Percentiles rank a stretch among this genome's conserved stretches.
These are phyloP conservation scores for Ridgeia piscesae DNA, from an alignment of 1,140 invertebrate genomes.

Conservation along the genomic window DNA sequence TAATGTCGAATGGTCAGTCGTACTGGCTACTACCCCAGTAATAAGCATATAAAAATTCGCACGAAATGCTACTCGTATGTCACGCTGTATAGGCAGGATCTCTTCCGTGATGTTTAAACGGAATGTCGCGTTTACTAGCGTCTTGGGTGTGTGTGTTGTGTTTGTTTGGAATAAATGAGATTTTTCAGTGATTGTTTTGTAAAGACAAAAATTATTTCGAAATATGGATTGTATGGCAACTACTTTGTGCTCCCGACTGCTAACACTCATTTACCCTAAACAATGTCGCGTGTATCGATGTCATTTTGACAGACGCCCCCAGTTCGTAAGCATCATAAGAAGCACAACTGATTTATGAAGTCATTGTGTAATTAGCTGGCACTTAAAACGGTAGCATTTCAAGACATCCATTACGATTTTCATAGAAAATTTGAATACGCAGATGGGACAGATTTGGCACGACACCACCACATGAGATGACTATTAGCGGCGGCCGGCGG, in stretches of 20 bases:
- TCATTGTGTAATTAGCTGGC: too few species aligned
- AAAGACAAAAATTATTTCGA: not conserved
- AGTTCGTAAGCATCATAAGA: too few species aligned
- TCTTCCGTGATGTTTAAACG: not conserved
- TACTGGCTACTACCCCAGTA: not conserved
- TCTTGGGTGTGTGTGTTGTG: not conserved
- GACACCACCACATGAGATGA: too few species aligned
- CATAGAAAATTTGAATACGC: too few species aligned
- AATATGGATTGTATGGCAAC: not conserved
- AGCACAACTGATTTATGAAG: too few species aligned
- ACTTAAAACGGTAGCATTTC: too few species aligned
- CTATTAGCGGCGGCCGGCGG: too few species aligned
- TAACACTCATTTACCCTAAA: not conserved
- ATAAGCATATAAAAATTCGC: not conserved
- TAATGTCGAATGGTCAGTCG: not conserved
- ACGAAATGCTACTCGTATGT: not conserved
- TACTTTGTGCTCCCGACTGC: not conserved
- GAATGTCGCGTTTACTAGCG: not conserved
- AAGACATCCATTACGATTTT: too few species aligned
- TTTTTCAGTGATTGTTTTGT: not conserved
- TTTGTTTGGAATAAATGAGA: not conserved
- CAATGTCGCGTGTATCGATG: not conserved
- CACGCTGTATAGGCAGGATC: not conserved
- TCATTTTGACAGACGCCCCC: not conserved
- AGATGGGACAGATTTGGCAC: too few species aligned